Evolutionary conservation across 64 coral and sea anemone species (phyloP), one percentile per base, ranked within the genome.

Genomic region (Acropora tenuis): DNA sequence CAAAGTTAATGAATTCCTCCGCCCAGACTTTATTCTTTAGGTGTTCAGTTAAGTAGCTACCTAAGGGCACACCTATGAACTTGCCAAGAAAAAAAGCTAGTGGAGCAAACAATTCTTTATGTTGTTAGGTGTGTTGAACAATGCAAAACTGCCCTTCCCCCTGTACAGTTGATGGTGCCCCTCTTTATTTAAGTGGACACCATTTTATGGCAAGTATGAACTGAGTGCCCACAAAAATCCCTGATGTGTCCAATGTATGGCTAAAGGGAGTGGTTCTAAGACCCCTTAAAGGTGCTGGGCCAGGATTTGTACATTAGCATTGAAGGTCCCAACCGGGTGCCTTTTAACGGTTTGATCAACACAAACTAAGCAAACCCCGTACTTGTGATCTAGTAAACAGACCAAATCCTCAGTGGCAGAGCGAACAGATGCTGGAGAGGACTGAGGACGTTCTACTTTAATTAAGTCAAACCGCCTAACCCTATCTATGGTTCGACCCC

Each of bases 161-260:
- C 13, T 13, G 66, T 69, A 17, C n/a, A 19, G 66, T 69, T 69
- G 3, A 69, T 69, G 66, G 2, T 55, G 9, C 52, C 52, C 52
- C 9, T 55, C 52, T 55, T 55, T 4, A 55, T 55, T 55, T 49
- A 80, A 80, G 48, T 80, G 78, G 43, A 80, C 78, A 48, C 78
- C 78, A 80, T 80, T 48, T 44, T 80, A 80, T 53, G 78, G 52
- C 48, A 80, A 53, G 48, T 80, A 80, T 80, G 78, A 80, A 80
- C 78, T 80, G 78, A 43, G 13, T 43, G 76, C 76, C n/a, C 76
- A 43, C 43, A 19, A 78, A 78, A 78, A 78, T 47, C 76, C 76
- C 44, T 43, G n/a, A 78, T 78, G 76, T 43, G 76, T 78, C 76
- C 76, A 55, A 55, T 55, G 9, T 55, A 55, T 55, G 52, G 52